Conservation (phyloP, 1,140 invertebrate species). For the Penaeus japonicus region DNA sequence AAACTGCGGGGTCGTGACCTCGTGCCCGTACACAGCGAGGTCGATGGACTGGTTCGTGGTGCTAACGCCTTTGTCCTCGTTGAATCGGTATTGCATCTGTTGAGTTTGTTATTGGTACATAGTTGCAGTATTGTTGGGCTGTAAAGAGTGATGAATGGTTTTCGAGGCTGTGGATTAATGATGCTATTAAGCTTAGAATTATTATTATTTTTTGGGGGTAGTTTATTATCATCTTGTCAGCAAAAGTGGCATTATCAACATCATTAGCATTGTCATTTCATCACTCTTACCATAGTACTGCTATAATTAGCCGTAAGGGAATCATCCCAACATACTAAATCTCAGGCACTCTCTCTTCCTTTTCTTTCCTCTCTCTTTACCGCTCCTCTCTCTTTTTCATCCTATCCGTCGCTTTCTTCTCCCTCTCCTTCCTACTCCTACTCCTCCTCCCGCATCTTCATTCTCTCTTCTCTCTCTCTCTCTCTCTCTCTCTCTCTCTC, state of each 20-base stretch:
- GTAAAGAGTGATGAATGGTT: background rate
- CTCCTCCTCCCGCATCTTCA: no score
- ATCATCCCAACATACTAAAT: no score
- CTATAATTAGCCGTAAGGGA: no score
- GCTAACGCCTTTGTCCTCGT: conserved; percentile 59
- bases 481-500: no score
- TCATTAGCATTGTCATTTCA: no score
- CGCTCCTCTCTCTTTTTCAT: background rate
- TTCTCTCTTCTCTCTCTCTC: no score
- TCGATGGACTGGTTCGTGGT: conserved; percentile 67
- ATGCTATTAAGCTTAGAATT: no score
- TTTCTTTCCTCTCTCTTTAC: background rate
- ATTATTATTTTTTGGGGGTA: no score
- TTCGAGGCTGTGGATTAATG: background rate
- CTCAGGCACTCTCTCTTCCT: background rate
- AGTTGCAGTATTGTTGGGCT: background rate
- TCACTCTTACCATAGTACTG: no score
- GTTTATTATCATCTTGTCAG: no score
- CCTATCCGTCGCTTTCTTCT: background rate
- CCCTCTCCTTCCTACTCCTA: conserved; percentile 61
- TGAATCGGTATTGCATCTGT: conserved; percentile 15
- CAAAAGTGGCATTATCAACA: no score
- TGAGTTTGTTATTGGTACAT: background rate
- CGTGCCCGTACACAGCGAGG: conserved; percentile 71
- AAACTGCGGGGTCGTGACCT: conserved; percentile 68